Conservation (phyloP, 2,113 vertebrate genomes). For the Pao palembangensis region DNA sequence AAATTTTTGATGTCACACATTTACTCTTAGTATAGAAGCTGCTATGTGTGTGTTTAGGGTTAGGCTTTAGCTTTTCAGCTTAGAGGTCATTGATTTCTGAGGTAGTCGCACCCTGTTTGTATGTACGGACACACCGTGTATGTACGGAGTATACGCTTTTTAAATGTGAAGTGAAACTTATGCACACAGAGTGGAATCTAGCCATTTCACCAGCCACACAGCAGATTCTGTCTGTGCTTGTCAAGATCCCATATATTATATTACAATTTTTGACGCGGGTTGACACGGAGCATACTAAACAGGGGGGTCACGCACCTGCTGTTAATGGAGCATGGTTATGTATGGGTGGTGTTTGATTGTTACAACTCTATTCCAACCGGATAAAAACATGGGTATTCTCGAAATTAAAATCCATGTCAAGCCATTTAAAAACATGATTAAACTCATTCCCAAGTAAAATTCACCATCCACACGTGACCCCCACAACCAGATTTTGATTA, state of each 20-base stretch:
- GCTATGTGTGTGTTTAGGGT: too few species aligned
- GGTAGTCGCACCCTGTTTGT: conserved; percentile 73
- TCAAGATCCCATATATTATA: conserved; percentile 16
- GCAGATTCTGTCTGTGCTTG: conserved; percentile 10
- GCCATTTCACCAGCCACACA: conserved; percentile 32
- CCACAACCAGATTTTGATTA: conserved; percentile 18
- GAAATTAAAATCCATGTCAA: conserved; percentile 16
- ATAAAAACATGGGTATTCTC: neutral
- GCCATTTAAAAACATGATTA: conserved; percentile 23
- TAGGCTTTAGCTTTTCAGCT: conserved; percentile 21
- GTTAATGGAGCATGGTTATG: conserved; percentile 6
- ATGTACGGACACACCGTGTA: conserved; percentile 76
- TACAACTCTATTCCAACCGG: conserved; percentile 9
- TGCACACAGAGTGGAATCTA: conserved; percentile 10
- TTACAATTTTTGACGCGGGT: conserved; percentile 1
- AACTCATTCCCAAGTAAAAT: neutral
- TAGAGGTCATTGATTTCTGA: conserved; percentile 62
- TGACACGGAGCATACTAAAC: conserved; percentile 19
- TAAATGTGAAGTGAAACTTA: conserved; percentile 74
- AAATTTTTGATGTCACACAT: conserved; percentile 31
- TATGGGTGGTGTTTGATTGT: conserved; percentile 13
- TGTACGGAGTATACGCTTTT: conserved; percentile 65
- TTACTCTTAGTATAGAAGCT: too few species aligned
- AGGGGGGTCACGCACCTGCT: conserved; percentile 29
- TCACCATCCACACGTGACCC: too few species aligned